Conservation (phyloP, 1,140 invertebrate species). For the Microvelia longipes region DNA sequence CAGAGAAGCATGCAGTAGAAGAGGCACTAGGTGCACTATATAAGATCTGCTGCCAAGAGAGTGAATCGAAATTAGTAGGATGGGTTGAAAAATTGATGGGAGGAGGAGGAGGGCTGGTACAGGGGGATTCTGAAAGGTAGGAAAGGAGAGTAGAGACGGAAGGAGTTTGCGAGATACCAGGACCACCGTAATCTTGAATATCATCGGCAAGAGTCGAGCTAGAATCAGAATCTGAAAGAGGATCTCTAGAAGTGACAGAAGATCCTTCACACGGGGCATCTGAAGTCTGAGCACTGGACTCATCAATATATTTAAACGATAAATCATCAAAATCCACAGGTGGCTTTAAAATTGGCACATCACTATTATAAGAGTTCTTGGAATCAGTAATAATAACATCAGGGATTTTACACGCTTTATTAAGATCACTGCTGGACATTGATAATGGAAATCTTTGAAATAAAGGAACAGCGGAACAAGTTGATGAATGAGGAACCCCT, state of each 20-base stretch:
- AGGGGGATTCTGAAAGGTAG: neutral
- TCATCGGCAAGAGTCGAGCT: neutral
- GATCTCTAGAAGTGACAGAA: neutral
- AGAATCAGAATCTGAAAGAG: neutral
- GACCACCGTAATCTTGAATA: neutral
- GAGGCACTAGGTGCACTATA: neutral
- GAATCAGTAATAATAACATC: neutral
- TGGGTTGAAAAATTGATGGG: constrained; percentile 24
- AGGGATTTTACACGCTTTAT: too few species aligned
- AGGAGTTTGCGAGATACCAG: neutral
- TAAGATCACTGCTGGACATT: neutral
- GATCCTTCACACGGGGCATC: neutral
- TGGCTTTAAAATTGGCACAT: neutral
- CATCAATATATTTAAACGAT: neutral
- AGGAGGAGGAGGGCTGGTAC: constrained; percentile 15
- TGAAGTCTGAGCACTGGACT: too few species aligned
- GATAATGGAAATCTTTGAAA: neutral
- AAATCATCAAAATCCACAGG: neutral
- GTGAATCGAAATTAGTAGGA: constrained; percentile 5
- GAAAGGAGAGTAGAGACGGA: neutral
- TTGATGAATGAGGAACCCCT: neutral
- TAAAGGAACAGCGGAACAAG: neutral
- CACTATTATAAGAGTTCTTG: too few species aligned
- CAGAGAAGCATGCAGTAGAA: neutral
- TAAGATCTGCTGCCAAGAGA: neutral